Base-by-base conservation (phyloP, 2,113 vertebrate genomes). In the Astur gentilis region DNA sequence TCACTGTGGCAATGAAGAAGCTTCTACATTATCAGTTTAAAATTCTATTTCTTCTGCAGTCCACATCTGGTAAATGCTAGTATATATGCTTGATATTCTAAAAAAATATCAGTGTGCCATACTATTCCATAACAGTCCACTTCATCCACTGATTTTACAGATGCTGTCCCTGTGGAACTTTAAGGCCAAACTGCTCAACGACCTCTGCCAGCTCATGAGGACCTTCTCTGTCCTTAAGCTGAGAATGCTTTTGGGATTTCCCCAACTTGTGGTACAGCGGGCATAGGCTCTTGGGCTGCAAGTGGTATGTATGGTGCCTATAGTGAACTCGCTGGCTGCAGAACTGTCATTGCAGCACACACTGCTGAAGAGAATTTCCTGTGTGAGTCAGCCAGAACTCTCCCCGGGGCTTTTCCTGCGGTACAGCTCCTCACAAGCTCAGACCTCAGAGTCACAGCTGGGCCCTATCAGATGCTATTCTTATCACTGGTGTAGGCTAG, bases 341-440 rank as follows among this genome's bases (percentile, higher is more conserved):
- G 81, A 89, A 18, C 36, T 72, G 22, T 38, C 55, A 25, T 1
- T 18, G 26, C 32, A 89, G 52, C 61, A n/a, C 58, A 38, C 13
- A 0, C 45, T 38, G 54, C 66, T 62, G 42, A 75, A n/a, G 61
- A 81, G 52, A 80, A 75, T 94, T 97, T 97, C 96, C 97, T 88
- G 78, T 15, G 38, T 95, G 88, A 94, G 76, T 94, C 93, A 97
- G 54, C 8, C 88, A 83, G 55, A 94, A 78, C 62, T 89, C 76
- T 91, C 93, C 93, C 71, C 0, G 23, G 93, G 92, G 64, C 47
- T 95, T 94, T 95, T 93, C 67, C 75, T 64, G 49, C 0, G 1
- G 34, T 81, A 8, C 32, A 15, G 7, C 64, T 83, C 90, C 62
- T 66, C 16, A 0, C 64, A 90, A 58, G 60, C 72, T 82, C 79